Percentiles rank a stretch among this genome's conserved stretches.
phyloP scores from a whole-genome alignment of 2,888 invertebrate genomes.

The Lasioglossum vierecki region DNA sequence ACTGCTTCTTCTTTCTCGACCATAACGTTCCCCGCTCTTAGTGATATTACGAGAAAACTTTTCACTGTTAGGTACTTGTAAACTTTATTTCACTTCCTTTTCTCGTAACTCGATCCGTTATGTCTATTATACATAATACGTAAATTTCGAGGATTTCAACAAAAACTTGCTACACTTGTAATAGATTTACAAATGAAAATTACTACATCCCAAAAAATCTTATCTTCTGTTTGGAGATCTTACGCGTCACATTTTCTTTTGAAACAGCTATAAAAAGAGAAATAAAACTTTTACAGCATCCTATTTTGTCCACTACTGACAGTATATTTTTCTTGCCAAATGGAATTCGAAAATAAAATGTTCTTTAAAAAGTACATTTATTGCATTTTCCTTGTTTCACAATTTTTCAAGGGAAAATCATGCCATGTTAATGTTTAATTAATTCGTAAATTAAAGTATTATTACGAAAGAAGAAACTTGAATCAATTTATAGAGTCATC shows the following conservation, averaged over 20 bases:
- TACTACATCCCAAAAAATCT: not conserved
- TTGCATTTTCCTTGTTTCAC: not conserved
- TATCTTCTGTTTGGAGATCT: not conserved
- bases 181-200: not conserved
- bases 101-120: not conserved
- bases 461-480: not conserved
- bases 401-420: not conserved
- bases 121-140: not conserved
- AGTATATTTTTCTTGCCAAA: not conserved
- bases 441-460: not conserved
- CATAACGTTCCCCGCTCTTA: not conserved
- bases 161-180: not conserved
- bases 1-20: not conserved
- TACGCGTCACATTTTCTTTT: not conserved
- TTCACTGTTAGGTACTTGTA: not conserved
- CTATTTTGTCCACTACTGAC: not conserved
- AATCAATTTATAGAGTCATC: not conserved
- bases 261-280: not conserved
- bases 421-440: not conserved
- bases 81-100: constrained; percentile 8
- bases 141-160: not conserved
- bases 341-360: not conserved
- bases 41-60: constrained; percentile 9
- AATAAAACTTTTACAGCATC: not conserved
- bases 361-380: not conserved